Evolutionary conservation across 2,888 invertebrate genomes (phyloP), one percentile per base, ranked within the genome.

Genomic region (Netelia virgata): DNA sequence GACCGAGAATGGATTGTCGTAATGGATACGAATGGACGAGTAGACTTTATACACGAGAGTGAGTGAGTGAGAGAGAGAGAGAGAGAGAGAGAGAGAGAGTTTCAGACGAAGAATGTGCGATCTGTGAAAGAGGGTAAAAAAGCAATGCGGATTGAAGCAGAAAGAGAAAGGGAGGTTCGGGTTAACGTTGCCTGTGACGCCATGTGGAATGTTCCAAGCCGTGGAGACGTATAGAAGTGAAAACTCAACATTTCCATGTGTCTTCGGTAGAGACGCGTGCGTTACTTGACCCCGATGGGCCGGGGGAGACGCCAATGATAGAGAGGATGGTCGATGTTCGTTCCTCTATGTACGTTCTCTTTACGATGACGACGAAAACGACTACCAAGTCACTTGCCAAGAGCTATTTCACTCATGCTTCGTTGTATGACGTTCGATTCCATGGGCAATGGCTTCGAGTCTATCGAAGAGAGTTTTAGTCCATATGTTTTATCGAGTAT

Each of bases 321-420:
- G 47, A 63, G 50, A 66, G 68, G 59, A 20, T 47, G 47, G 64
- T 76, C n/a, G 47, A 47, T 59, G 53, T 23, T 82, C 63, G 18
- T 57, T 53, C 28, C 70, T 64, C 36, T 16, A 20, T 64, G 68
- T 81, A 41, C 47, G 18, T 20, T 18, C 61, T 55, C 16, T 47
- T 47, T 43, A 76, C 50, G 20, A 43, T 55, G 59, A 43, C 23
- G 36, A 11, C 47, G 18, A 74, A 43, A 20, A 47, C 43, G 66
- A 76, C 76, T 41, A 76, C 66, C 11, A 68, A 69, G 61, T 70
- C 69, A 61, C 69, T 69, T 78, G 70, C 77, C 77, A 78, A 78
- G 53, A 78, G 69, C 61, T 61, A 61, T 78, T 78, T 50, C 20
- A 70, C 69, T 70, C 53, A 18, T 23, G 69, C 53, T 61, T 78